Conservation (phyloP, 2,113 vertebrate genomes). For the Sapajus apella region DNA sequence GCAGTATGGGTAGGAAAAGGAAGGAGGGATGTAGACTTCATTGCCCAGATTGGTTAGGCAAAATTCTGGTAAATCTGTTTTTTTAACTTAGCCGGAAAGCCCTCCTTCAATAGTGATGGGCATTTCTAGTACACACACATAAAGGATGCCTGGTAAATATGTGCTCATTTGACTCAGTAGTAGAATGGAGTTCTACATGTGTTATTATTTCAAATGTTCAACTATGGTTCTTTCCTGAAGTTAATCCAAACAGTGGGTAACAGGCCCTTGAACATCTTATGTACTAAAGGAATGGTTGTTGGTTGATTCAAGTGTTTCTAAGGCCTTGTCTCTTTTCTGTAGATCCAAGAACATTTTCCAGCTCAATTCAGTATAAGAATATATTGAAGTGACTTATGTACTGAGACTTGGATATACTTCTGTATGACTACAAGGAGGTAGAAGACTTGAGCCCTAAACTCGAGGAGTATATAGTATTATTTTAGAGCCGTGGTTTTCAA, state of each 20-base stretch:
- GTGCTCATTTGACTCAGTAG: not conserved
- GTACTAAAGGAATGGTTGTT: constrained; percentile 7
- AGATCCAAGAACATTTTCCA: constrained; percentile 17
- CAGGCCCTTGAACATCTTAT: not conserved
- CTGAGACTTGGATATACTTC: not conserved
- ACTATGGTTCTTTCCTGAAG: constrained; percentile 27
- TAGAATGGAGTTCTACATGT: not conserved
- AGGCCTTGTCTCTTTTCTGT: not conserved
- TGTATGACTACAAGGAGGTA: not conserved
- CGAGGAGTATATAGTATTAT: not conserved
- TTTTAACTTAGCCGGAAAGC: not conserved
- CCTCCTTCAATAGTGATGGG: not conserved
- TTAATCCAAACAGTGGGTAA: not conserved
- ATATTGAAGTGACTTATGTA: not conserved
- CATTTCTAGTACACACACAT: not conserved
- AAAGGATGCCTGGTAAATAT: not conserved
- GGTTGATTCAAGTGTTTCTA: not conserved
- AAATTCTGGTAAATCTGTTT: not conserved
- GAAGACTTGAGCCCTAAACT: not conserved
- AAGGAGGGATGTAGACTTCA: not conserved
- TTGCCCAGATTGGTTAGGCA: not conserved
- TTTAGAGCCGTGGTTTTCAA: constrained; percentile 21
- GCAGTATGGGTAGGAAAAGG: not conserved
- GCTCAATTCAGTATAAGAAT: constrained; percentile 3
- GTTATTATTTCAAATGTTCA: not conserved